Base-by-base conservation (phyloP, 2,797 vertebrate genomes). In the Arremon brunneinucha region DNA sequence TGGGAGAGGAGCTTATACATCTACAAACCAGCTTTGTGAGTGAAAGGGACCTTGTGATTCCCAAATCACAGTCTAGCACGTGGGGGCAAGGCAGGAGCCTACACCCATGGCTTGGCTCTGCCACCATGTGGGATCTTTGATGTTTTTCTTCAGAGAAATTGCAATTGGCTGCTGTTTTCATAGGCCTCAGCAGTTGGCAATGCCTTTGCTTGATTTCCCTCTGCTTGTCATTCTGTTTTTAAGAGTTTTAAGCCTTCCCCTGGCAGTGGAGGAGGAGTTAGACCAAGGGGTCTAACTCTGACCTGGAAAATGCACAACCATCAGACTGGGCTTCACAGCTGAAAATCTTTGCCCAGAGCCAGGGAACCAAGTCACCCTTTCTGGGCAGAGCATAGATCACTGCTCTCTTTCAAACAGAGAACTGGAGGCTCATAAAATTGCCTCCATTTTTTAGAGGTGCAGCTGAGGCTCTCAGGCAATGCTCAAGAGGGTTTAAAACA, bases 41-140 rank as follows among this genome's bases (percentile, higher is more conserved):
- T 14, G 35, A 59, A 44, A 63, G 30, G 62, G 6, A 46, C 46
- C n/a, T 23, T 67, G 53, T 19, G 24, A 6, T 34, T 59, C 79
- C 67, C 12, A 2, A 59, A 68, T 28, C 0, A 7, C 39, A 65
- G 14, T 5, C 22, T 47, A 21, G 49, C 41, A 76, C 0, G 0
- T 21, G 34, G n/a, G 50, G 39, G 2, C 14, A 13, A 41, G 59
- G 71, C 34, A 52, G 67, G 41, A 92, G 37, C 67, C 24, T 4
- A 4, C 3, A 23, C 21, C 18, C 87, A 41, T 39, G 64, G 6
- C 26, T 76, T 72, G 67, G 55, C 30, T 43, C 52, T 90, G 55
- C 23, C 34, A 46, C 30, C 50, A 7, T 0, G 0, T 8, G 35
- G 37, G 37, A 91, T 23, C 24, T 82, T 78, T 17, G 1, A 60